These are phyloP conservation scores for Tridacna crocea DNA, from an alignment of 2,888 invertebrate species.

Conservation along the genomic window DNA sequence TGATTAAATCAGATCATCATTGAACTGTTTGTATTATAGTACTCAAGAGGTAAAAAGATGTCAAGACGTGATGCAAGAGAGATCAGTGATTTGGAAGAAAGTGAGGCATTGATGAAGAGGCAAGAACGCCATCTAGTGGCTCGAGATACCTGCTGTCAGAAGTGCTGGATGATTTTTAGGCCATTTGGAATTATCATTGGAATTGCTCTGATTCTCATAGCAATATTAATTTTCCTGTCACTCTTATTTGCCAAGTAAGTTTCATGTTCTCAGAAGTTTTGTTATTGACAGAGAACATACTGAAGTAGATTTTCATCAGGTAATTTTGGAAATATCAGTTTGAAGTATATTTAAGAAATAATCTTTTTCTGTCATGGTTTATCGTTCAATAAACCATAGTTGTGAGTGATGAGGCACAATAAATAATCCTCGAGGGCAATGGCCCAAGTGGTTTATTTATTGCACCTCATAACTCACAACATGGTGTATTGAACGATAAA, in stretches of 20 bases:
- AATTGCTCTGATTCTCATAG: slow-evolving; percentile 78
- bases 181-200: slow-evolving; percentile 84
- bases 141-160: slow-evolving; percentile 76
- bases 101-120: slow-evolving; percentile 79
- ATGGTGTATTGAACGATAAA: too few relatives aligned
- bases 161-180: slow-evolving; percentile 79
- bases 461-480: too few relatives aligned
- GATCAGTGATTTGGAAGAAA: slow-evolving; percentile 81
- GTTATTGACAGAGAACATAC: not conserved
- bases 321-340: not conserved
- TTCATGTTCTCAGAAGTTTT: not conserved
- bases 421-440: too few relatives aligned
- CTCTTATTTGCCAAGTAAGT: slow-evolving; percentile 84
- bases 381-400: too few relatives aligned
- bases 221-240: slow-evolving; percentile 82
- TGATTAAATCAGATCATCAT: too few relatives aligned
- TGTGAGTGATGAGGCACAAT: too few relatives aligned
- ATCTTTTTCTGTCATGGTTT: not conserved
- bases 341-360: not conserved
- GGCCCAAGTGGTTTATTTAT: too few relatives aligned
- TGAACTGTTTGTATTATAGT: slow-evolving; percentile 58
- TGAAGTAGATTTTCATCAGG: too few relatives aligned
- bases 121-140: slow-evolving; percentile 79
- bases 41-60: slow-evolving; percentile 64
- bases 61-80: slow-evolving; percentile 72